Conservation (phyloP, 2,113 vertebrate species). For the Poicephalus gulielmi region DNA sequence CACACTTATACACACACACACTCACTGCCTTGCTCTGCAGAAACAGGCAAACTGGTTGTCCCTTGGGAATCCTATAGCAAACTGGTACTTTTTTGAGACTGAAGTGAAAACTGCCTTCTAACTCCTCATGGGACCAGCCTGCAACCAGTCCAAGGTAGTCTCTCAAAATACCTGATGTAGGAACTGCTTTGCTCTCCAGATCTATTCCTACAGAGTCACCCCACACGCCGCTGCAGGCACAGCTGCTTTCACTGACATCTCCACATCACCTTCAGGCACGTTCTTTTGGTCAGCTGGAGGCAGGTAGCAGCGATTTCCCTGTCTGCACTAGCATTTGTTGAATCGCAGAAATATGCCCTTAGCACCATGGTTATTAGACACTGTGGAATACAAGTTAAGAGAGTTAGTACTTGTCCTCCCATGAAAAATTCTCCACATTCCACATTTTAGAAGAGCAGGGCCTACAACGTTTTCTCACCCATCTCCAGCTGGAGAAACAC, state of each 20-base stretch:
- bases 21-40: background rate
- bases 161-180: background rate
- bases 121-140: background rate
- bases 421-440: background rate
- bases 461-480: background rate
- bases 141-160: background rate
- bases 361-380: accelerated
- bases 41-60: background rate
- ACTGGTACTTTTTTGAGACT: background rate
- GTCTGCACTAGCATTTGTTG: background rate
- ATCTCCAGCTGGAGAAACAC: background rate
- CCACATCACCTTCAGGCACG: background rate
- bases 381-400: background rate
- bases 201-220: background rate
- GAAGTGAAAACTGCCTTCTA: background rate
- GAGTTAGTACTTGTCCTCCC: background rate
- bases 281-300: background rate
- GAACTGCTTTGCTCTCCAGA: background rate
- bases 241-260: background rate
- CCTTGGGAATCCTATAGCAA: background rate
- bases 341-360: background rate
- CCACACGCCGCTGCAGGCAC: accelerated
- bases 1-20: background rate
- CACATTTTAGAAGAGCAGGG: background rate
- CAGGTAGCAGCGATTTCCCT: background rate